Base-by-base conservation (phyloP, 2,888 invertebrate genomes). In the Drosophila stalkeri region DNA sequence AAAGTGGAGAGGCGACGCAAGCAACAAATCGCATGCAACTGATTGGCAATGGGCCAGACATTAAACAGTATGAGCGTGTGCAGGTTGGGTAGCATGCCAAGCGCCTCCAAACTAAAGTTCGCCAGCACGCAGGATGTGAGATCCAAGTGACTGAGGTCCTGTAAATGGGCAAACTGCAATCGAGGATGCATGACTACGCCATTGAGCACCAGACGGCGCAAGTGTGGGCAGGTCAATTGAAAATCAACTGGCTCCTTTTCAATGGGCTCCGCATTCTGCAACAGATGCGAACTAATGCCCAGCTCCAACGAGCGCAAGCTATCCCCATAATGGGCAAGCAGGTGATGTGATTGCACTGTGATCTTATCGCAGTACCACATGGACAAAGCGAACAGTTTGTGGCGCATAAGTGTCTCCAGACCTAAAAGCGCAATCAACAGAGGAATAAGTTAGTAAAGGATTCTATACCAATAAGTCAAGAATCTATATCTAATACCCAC, bases 11-110 rank as follows among this genome's bases (percentile, higher is more conserved):
- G 94, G 75, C 94, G 94, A 39, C 92, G 93, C 81, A 96, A 91
- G 52, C 94, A 94, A 69, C 94, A 94, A 85, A 96, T 95, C 89
- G 95, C 94, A 73, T 94, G 94, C 66, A 93, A 69, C 67, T 95
- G 94, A 73, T 95, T 94, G 77, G 94, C 94, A 72, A 93, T 91
- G 39, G 93, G 93, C 93, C 95, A 95, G 6, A 98, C 97, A 93
- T 97, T 97, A 91, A 97, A 97, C 54, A 99, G 94, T 77, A 97
- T 95, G 18, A 99, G 94, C 2, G 96, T 96, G 27, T 94, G 94
- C 77, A 99, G 94, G 88, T 96, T 95, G 37, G 94, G 94, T 80
- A 97, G 93, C 77, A 95, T 94, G 61, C 94, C 94, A 35, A 97
- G 80, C 3, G 91, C 90, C 67, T 93, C 92, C 68, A 93, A 82